These are phyloP conservation scores for Tineola bisselliella DNA, from an alignment of 2,888 invertebrate genomes.

Conservation along the genomic window DNA sequence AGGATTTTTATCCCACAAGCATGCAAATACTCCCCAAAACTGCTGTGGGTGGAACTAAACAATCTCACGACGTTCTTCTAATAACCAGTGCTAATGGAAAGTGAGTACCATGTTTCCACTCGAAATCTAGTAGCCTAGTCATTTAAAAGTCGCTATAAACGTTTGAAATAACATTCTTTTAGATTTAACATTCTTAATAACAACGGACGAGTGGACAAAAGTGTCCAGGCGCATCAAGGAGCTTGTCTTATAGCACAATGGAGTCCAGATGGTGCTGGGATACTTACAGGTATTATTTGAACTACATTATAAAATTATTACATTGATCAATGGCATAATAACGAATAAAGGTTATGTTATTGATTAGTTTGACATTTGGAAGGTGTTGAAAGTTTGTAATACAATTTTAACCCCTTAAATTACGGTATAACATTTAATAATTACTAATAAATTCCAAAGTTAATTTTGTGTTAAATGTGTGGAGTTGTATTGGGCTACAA, in stretches of 20 bases:
- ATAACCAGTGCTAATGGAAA: constrained; percentile 89
- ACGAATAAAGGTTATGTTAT: too few relatives aligned
- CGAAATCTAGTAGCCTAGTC: too few relatives aligned
- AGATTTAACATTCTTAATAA: constrained; percentile 89
- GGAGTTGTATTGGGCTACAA: too few relatives aligned
- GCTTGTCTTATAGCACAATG: constrained; percentile 90
- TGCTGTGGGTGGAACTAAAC: constrained; percentile 62
- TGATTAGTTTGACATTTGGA: too few relatives aligned
- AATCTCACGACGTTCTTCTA: constrained; percentile 81
- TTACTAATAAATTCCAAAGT: too few relatives aligned
- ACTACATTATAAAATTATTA: too few relatives aligned
- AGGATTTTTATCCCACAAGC: constrained; percentile 88
- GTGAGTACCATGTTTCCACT: constrained; percentile 26
- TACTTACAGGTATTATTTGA: constrained; percentile 86
- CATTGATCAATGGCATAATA: too few relatives aligned
- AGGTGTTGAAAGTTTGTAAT: too few relatives aligned
- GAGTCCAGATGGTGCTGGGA: constrained; percentile 95
- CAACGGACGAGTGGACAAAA: constrained; percentile 91
- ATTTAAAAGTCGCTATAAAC: too few relatives aligned
- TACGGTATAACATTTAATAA: too few relatives aligned
- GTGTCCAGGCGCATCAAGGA: constrained; percentile 90
- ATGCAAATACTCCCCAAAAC: constrained; percentile 88
- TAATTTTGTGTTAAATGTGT: too few relatives aligned
- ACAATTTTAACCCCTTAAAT: too few relatives aligned
- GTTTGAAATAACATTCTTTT: background rate